Evolutionary conservation across 2,797 vertebrate genomes (phyloP).

Genomic region (Anguilla megastoma): DNA sequence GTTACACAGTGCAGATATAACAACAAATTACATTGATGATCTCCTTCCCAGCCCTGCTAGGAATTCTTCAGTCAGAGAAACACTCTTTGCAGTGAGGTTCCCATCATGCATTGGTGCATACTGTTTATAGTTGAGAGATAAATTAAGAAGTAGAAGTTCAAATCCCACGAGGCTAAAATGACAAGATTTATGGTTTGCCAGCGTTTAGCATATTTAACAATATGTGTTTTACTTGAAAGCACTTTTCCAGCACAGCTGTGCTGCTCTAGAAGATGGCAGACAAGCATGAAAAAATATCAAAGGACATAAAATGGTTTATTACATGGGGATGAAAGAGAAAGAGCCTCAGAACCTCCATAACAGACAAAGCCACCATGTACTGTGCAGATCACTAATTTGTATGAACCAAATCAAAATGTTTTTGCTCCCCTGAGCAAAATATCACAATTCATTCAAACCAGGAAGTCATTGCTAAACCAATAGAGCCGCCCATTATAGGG

Average conservation of each 20-base stretch:
- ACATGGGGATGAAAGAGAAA: neutral
- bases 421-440: neutral
- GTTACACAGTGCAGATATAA: neutral
- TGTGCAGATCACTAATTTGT: neutral
- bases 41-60: neutral
- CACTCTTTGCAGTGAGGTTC: neutral
- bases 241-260: neutral
- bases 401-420: neutral
- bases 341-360: neutral
- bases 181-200: neutral
- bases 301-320: neutral
- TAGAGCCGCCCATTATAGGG: neutral
- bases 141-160: neutral
- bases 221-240: neutral
- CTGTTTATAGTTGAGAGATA: neutral
- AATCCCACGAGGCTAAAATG: neutral
- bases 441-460: neutral
- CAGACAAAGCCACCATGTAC: neutral
- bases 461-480: neutral
- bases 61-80: neutral
- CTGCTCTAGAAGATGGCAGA: neutral
- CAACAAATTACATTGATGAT: neutral
- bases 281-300: neutral
- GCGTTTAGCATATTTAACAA: neutral
- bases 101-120: neutral